A percentile compares a stretch with the other conserved stretches of the same genome.
Conservation (phyloP, 2,888 invertebrate genomes). For the Yponomeuta cagnagella region DNA sequence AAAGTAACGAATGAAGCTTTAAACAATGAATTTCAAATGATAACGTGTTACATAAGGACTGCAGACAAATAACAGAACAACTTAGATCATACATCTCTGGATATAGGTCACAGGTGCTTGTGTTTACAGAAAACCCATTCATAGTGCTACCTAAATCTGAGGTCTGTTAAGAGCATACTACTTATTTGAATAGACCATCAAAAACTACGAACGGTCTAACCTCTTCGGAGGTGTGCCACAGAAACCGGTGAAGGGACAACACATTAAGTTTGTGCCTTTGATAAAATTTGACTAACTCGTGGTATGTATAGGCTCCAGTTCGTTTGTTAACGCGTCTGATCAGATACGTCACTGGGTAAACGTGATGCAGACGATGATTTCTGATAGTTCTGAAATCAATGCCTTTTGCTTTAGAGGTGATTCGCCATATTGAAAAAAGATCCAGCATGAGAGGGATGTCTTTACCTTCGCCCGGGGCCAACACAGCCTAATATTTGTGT, state of each 20-base stretch:
- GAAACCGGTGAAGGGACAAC: no score
- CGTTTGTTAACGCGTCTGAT: not conserved
- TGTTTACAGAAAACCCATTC: not conserved
- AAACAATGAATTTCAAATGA: not conserved
- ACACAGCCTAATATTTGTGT: no score
- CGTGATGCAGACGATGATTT: not conserved
- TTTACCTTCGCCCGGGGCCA: no score
- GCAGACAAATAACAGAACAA: not conserved
- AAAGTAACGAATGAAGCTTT: not conserved
- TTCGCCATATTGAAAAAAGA: no score
- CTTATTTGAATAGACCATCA: not conserved
- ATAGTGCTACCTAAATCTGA: not conserved
- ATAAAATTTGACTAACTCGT: not conserved
- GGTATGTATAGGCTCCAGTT: not conserved
- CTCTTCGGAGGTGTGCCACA: no score
- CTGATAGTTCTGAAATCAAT: not conserved
- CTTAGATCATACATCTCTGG: not conserved
- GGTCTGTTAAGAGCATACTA: not conserved
- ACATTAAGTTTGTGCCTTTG: not conserved
- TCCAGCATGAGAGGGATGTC: no score
- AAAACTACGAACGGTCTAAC: not conserved
- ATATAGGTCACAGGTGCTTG: not conserved
- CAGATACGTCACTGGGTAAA: not conserved
- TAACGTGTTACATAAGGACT: no score
- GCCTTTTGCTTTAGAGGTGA: no score